A percentile compares a stretch with the other conserved stretches of the same genome.
These are phyloP conservation scores for Heterochromis multidens DNA, from an alignment of 2,113 vertebrate species.

Conservation along the genomic window DNA sequence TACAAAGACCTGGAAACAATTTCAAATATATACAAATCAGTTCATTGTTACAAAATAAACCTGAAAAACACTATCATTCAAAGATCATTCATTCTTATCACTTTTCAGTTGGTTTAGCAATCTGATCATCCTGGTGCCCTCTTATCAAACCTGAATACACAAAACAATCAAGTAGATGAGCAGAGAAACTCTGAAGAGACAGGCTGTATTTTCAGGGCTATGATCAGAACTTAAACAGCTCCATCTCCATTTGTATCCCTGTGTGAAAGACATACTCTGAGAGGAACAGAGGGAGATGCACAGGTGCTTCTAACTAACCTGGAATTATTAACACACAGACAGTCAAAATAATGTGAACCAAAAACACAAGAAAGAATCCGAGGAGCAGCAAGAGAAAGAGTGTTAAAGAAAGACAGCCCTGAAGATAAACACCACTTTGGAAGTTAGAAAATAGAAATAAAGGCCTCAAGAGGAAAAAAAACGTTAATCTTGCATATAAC, in stretches of 20 bases:
- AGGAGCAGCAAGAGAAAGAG: conserved; percentile 9
- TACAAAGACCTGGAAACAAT: conserved; percentile 14
- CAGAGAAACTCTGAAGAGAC: not conserved
- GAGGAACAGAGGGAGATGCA: not conserved
- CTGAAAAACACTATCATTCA: not conserved
- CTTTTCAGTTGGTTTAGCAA: not conserved
- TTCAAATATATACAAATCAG: conserved; percentile 9
- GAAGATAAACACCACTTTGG: conserved; percentile 41
- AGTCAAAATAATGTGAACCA: not conserved
- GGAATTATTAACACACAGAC: not conserved
- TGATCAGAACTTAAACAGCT: not conserved
- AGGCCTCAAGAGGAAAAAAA: conserved; percentile 38
- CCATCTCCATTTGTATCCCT: not conserved
- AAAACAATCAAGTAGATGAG: not conserved
- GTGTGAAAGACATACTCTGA: not conserved
- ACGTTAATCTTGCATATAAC: conserved; percentile 30
- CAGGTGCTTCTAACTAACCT: not conserved
- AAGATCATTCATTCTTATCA: not conserved
- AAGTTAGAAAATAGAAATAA: conserved; percentile 44
- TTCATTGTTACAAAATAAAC: not conserved
- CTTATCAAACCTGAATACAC: not conserved
- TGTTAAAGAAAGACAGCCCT: not conserved
- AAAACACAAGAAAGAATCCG: not conserved
- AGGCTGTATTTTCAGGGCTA: not conserved
- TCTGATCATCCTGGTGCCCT: not conserved